Evolutionary conservation across 2,113 vertebrate species (phyloP).

Genomic region (Cebus imitator): DNA sequence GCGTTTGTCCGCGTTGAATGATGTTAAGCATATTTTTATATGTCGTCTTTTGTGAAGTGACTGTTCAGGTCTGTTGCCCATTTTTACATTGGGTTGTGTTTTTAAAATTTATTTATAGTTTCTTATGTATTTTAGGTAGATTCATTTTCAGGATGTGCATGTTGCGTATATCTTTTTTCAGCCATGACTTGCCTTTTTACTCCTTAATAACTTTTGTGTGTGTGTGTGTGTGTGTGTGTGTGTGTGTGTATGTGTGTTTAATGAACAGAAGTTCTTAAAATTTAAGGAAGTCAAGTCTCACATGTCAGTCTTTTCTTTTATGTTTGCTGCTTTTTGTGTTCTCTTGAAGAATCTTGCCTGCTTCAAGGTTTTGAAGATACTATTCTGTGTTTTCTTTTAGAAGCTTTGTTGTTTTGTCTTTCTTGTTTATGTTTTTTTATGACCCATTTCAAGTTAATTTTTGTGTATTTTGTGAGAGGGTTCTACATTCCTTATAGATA

Average conservation of each 20-base stretch:
- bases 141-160: neutral
- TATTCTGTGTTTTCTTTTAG: neutral
- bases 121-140: neutral
- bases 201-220: neutral
- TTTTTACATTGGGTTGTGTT: neutral
- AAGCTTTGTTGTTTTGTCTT: neutral
- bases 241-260: neutral
- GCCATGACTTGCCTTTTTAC: neutral
- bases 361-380: neutral
- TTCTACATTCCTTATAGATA: neutral
- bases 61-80: neutral
- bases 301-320: neutral
- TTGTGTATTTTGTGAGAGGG: neutral
- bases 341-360: neutral
- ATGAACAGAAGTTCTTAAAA: neutral
- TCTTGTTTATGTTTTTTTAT: neutral
- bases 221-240: too few relatives aligned
- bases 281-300: neutral
- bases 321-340: neutral
- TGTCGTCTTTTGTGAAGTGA: neutral
- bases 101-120: neutral
- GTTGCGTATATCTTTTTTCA: neutral
- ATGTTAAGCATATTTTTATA: neutral
- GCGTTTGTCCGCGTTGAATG: neutral
- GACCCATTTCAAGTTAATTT: neutral